Conservation (phyloP, 2,888 invertebrate genomes). For the Tanytarsus gracilentus region DNA sequence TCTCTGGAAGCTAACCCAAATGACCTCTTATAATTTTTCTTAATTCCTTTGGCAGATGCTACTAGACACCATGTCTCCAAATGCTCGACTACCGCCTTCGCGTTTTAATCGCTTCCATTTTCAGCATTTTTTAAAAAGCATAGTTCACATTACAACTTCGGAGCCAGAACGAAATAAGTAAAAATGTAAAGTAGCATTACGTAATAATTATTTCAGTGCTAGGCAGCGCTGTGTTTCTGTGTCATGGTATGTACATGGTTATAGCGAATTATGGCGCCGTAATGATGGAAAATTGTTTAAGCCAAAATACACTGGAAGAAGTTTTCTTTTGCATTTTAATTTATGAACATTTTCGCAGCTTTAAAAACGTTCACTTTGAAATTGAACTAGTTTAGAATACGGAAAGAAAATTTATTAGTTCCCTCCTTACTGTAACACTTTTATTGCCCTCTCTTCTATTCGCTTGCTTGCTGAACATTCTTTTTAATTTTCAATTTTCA, state of each 20-base stretch:
- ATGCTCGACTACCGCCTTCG: not conserved
- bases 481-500: conserved; percentile 14
- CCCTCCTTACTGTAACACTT: no score
- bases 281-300: conserved; percentile 18
- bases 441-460: no score
- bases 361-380: not conserved
- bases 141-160: no score
- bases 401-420: not conserved
- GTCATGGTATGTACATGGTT: not conserved
- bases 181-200: not conserved
- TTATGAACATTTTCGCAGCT: conserved; percentile 1
- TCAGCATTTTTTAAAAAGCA: no score
- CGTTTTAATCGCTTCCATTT: not conserved
- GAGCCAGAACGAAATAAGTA: no score
- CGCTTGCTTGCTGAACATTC: no score
- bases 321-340: not conserved
- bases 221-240: not conserved
- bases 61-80: conserved; percentile 21
- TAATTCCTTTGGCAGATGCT: conserved; percentile 27
- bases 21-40: conserved; percentile 25
- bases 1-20: conserved; percentile 1
- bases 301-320: conserved; percentile 4
- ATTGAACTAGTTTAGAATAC: not conserved
- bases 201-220: not conserved
- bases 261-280: conserved; percentile 4